Evolutionary conservation across 37 sponge, comb jelly and placozoan species (phyloP), one percentile per base, ranked within the genome.

Genomic region (Spongilla lacustris): DNA sequence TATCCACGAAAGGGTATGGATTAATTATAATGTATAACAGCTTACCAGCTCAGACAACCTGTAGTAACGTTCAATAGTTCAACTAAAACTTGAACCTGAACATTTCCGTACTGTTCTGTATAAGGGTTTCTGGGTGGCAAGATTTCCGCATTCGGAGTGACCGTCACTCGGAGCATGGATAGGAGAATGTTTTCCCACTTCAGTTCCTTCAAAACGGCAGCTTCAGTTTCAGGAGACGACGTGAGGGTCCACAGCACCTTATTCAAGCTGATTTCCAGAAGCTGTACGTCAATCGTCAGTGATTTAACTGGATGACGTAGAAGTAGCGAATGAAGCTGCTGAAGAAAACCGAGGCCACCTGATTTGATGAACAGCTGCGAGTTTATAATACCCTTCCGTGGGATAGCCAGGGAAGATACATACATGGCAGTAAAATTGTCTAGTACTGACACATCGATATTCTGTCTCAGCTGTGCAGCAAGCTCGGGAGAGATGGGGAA

Each of bases 351-450:
- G 6, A 76, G 21, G 2, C 85, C 85, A n/a, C 69, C 69, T 8
- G 21, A 66, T 19, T 66, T 0, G 29, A 85, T 66, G 69, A 85
- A 85, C 8, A 75, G 76, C 76, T 76, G 37, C 33, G 66, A 77
- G 69, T 85, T 85, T 10, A 77, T 67, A 31, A 76, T 50, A 0
- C 48, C 35, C 26, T 26, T 58, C 6, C 6, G 6, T 9, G 41
- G 41, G 6, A 6, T 41, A 41, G 41, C 6, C 6, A 6, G 41
- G 0, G 66, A 66, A 58, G 25, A 58, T 26, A 50, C 49, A 25
- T 79, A 50, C 8, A 27, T 14, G 58, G 17, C 19, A 4, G 85
- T 68, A 25, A 85, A 11, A 36, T 11, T 35, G 34, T 85, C 85
- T 2, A 66, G 68, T 26, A 23, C 19, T 31, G 34, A 24, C 67